These are phyloP conservation scores for Passer montanus DNA, from an alignment of 2,113 vertebrate genomes.

Conservation along the genomic window DNA sequence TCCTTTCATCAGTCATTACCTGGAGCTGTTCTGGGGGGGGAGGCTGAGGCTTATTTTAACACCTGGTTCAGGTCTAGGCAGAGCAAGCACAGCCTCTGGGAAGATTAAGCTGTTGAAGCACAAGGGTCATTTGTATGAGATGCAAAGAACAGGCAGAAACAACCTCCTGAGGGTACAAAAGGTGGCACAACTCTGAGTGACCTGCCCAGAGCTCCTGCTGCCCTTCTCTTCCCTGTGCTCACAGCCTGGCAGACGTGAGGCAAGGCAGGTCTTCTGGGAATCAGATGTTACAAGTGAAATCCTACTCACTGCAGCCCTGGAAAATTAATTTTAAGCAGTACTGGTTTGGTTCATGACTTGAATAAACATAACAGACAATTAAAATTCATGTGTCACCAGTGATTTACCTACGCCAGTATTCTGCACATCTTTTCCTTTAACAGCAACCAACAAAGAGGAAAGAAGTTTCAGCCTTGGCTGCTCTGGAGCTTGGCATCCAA, in stretches of 20 bases:
- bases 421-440: neutral
- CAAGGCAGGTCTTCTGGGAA: neutral
- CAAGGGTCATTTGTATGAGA: neutral
- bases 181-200: neutral
- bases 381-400: neutral
- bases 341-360: neutral
- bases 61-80: conserved; percentile 54
- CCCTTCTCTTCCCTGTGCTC: neutral
- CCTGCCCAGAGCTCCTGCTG: neutral
- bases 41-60: conserved; percentile 32
- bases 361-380: neutral
- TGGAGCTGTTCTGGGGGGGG: neutral
- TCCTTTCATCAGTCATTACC: conserved; percentile 54
- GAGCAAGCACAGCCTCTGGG: conserved; percentile 22
- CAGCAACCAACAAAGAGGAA: neutral
- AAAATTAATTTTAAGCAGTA: neutral
- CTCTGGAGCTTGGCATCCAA: neutral
- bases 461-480: neutral
- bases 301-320: neutral
- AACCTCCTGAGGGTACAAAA: neutral
- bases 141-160: neutral
- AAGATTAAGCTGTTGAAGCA: neutral
- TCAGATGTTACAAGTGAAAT: neutral
- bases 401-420: neutral
- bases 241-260: neutral